Conservation (phyloP, 2,797 vertebrate genomes). For the Centroberyx gerrardi region DNA sequence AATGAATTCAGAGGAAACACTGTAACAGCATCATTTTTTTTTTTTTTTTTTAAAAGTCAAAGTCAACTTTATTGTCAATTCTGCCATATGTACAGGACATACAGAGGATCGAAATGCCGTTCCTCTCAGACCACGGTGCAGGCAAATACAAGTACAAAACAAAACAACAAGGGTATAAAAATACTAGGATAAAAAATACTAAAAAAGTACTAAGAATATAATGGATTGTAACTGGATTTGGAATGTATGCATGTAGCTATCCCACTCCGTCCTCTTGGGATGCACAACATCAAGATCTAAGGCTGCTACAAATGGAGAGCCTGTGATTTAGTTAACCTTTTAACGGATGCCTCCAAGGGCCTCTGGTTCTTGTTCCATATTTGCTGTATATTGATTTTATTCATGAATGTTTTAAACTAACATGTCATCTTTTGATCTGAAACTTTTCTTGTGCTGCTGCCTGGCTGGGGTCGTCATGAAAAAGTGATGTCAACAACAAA, state of each 20-base stretch:
- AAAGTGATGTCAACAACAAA: constrained; percentile 61
- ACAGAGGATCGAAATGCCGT: too few species aligned
- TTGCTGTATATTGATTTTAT: constrained; percentile 16
- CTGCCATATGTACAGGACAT: too few species aligned
- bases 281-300: too few species aligned
- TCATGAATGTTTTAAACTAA: constrained; percentile 35
- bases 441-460: constrained; percentile 32
- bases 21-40: not conserved
- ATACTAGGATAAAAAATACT: too few species aligned
- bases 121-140: too few species aligned
- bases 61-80: too few species aligned
- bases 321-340: not conserved
- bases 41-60: too few species aligned
- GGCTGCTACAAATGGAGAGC: not conserved
- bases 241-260: not conserved
- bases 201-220: too few species aligned
- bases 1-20: too few species aligned
- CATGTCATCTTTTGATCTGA: constrained; percentile 53
- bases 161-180: too few species aligned
- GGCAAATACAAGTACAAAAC: too few species aligned
- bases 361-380: constrained; percentile 5
- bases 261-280: too few species aligned
- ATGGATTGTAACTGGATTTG: not conserved
- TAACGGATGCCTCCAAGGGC: not conserved
- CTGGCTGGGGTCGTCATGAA: constrained; percentile 55